These are phyloP conservation scores for Orchesella cincta DNA, from an alignment of 1,140 invertebrate genomes.

Conservation along the genomic window DNA sequence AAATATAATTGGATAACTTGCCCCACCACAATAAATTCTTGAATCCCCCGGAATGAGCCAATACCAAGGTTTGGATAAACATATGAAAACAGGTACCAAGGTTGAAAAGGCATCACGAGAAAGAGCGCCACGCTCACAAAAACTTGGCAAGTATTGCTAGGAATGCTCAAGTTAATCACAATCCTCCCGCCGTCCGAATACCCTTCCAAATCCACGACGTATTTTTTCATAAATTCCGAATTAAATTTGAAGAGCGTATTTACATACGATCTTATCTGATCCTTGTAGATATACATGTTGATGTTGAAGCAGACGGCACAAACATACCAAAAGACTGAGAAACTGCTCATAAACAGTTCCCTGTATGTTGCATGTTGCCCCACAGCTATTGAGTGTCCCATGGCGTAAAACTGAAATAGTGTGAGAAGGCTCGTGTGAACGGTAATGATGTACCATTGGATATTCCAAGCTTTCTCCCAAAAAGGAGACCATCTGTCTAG, in stretches of 20 bases:
- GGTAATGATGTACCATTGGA: constrained; percentile 30
- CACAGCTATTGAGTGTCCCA: not conserved
- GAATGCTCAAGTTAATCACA: constrained; percentile 26
- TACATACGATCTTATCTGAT: constrained; percentile 15
- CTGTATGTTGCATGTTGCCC: constrained; percentile 25
- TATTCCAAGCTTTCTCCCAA: constrained; percentile 5
- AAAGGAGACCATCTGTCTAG: constrained; percentile 8
- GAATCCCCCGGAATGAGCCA: constrained; percentile 29
- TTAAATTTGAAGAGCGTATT: constrained; percentile 25
- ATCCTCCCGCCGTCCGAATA: constrained; percentile 31
- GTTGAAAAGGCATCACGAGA: constrained; percentile 13
- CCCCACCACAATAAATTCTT: constrained; percentile 30
- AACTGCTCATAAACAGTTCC: constrained; percentile 28
- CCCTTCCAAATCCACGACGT: constrained; percentile 3
- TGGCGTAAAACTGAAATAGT: constrained; percentile 31
- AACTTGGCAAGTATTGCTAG: constrained; percentile 18
- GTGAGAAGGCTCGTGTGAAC: constrained; percentile 24
- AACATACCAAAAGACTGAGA: constrained; percentile 33
- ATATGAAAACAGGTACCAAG: constrained; percentile 1
- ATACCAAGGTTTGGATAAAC: constrained; percentile 17
- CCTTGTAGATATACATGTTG: constrained; percentile 32
- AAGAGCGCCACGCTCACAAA: constrained; percentile 28
- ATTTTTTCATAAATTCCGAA: not conserved
- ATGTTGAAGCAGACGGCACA: constrained; percentile 25
- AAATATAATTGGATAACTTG: constrained; percentile 20